Evolutionary conservation across 2,113 vertebrate genomes (phyloP).

Genomic region (Cyanoramphus novaezelandiae): DNA sequence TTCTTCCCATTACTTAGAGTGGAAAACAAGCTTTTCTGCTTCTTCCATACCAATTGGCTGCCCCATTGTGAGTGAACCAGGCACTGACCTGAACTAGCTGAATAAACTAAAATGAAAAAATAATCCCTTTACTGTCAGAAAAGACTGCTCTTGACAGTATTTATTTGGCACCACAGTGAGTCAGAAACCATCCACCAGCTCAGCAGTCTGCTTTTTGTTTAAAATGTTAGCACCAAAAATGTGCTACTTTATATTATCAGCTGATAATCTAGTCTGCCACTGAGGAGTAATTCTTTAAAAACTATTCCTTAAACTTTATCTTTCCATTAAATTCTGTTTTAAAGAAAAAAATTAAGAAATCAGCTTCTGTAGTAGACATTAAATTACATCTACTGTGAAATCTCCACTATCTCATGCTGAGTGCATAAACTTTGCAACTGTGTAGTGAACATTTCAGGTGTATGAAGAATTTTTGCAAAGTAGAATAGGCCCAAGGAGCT

Average conservation of each 20-base stretch:
- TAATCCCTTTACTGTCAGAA: not conserved
- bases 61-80: not conserved
- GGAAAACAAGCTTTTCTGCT: not conserved
- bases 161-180: not conserved
- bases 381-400: not conserved
- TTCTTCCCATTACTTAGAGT: not conserved
- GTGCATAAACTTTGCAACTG: not conserved
- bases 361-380: not conserved
- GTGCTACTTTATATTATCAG: not conserved
- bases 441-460: not conserved
- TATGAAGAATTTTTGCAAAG: not conserved
- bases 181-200: not conserved
- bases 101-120: not conserved
- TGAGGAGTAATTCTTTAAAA: not conserved
- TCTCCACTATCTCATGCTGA: rapidly evolving
- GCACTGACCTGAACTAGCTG: not conserved
- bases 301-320: not conserved
- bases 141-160: not conserved
- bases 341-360: not conserved
- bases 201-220: not conserved
- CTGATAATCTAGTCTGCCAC: not conserved
- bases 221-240: not conserved
- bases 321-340: not conserved
- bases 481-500: not conserved
- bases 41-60: not conserved